Evolutionary conservation across 2,797 vertebrate species (phyloP).

Genomic region (Acanthurus tractus): DNA sequence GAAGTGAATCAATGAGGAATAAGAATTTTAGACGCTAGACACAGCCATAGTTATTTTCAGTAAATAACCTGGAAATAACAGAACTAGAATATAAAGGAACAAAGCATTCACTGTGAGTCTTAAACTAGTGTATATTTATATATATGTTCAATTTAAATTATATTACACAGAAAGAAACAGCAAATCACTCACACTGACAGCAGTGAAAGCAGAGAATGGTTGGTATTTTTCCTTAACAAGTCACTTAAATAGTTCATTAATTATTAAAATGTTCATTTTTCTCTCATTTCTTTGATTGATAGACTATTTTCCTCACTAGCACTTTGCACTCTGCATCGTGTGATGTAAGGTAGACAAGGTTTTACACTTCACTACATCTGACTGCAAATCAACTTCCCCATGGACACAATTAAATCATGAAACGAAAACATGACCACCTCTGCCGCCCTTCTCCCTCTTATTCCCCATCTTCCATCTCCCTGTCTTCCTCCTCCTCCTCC

Average conservation of each 20-base stretch:
- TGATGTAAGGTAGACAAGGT: not conserved
- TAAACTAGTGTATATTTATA: too few relatives aligned
- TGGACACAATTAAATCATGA: conserved; percentile 49
- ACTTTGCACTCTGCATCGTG: not conserved
- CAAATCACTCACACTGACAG: not conserved
- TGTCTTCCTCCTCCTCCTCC: not conserved
- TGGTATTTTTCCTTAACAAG: not conserved
- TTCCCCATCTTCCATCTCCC: conserved; percentile 9
- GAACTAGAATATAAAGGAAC: too few relatives aligned
- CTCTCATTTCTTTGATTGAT: not conserved
- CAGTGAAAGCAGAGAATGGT: not conserved
- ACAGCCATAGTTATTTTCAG: not conserved
- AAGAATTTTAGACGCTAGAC: not conserved
- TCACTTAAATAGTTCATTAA: not conserved
- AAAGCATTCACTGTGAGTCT: too few relatives aligned
- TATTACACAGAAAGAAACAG: not conserved
- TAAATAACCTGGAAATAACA: not conserved
- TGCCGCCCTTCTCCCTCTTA: conserved; percentile 2
- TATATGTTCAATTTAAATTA: not conserved
- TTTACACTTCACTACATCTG: conserved; percentile 12
- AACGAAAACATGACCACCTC: conserved; percentile 31
- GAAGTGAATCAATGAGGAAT: too few relatives aligned
- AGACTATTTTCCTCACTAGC: not conserved
- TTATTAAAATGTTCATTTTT: not conserved
- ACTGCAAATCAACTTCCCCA: conserved; percentile 39